Percentiles rank a stretch among this genome's conserved stretches.
Evolutionary conservation across 1,140 invertebrate genomes (phyloP).

Genomic region (Halotydeus destructor): DNA sequence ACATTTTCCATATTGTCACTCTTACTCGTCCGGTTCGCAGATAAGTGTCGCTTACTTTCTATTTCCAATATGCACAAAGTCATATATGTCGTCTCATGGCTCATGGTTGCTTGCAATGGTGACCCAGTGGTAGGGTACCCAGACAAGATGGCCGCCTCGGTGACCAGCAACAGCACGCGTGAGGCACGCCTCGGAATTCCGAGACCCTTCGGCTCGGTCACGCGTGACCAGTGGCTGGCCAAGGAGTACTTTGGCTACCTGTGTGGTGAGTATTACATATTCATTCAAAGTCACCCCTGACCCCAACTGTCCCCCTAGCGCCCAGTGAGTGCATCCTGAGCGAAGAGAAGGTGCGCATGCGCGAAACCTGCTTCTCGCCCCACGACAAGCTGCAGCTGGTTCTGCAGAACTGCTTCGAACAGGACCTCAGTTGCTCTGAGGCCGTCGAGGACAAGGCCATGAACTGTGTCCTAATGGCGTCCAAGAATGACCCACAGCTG

Average conservation of each 20-base stretch:
- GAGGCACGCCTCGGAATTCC: no score
- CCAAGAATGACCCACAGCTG: not conserved
- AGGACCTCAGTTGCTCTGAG: not conserved
- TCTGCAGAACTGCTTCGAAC: not conserved
- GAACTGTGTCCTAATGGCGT: not conserved
- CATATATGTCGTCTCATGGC: no score
- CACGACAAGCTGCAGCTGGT: no score
- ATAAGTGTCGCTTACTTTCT: no score
- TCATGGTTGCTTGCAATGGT: no score
- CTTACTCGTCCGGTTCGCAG: no score
- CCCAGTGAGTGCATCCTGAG: not conserved
- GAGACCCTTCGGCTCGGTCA: no score
- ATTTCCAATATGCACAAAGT: no score
- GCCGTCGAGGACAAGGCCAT: not conserved
- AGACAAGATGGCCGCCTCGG: no score
- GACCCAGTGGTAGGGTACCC: no score
- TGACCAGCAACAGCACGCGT: no score
- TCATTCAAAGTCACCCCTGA: not conserved
- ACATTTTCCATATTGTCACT: no score
- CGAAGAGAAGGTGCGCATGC: not conserved
- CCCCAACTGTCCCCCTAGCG: not conserved
- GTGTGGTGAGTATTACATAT: conserved; percentile 2
- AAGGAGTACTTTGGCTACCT: conserved; percentile 2
- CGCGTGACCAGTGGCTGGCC: not conserved
- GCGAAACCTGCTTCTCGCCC: not conserved